Evolutionary conservation across 2,888 invertebrate species (phyloP).

Genomic region (Drosophila paramelanica): DNA sequence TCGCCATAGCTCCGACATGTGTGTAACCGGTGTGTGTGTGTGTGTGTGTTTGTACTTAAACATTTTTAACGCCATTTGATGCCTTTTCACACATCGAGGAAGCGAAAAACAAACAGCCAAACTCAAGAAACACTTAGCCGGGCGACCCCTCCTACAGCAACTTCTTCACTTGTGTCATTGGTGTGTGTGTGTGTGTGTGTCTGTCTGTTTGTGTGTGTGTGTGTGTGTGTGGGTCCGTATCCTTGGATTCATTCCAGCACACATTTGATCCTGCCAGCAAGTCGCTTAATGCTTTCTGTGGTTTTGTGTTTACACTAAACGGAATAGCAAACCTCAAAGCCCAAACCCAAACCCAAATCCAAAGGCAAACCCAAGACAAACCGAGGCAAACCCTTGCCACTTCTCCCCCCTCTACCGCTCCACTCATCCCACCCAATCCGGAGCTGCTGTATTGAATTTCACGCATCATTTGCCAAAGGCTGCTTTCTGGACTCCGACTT

Average conservation of each 20-base stretch:
- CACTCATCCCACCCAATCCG: not conserved
- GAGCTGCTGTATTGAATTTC: slow-evolving; percentile 73
- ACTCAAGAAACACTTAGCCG: slow-evolving; percentile 76
- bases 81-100: slow-evolving; percentile 76
- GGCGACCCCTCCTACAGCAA: slow-evolving; percentile 37
- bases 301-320: slow-evolving; percentile 72
- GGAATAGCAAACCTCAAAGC: slow-evolving; percentile 38
- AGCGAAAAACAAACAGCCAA: slow-evolving; percentile 69
- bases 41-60: slow-evolving; percentile 65
- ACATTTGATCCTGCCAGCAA: slow-evolving; percentile 57
- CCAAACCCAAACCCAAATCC: slow-evolving; percentile 18
- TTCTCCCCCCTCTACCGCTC: not conserved
- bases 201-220: not conserved
- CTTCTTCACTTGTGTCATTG: slow-evolving; percentile 19
- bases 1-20: slow-evolving; percentile 3
- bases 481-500: slow-evolving; percentile 42
- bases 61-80: slow-evolving; percentile 81
- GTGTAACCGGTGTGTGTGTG: slow-evolving; percentile 1
- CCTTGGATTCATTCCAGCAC: slow-evolving; percentile 47
- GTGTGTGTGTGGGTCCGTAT: slow-evolving; percentile 30
- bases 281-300: slow-evolving; percentile 58
- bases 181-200: slow-evolving; percentile 2
- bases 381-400: slow-evolving; percentile 10
- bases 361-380: slow-evolving; percentile 1
- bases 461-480: slow-evolving; percentile 77